These are phyloP conservation scores for Leucoraja erinaceus DNA, from an alignment of 2,113 vertebrate species.

Conservation along the genomic window DNA sequence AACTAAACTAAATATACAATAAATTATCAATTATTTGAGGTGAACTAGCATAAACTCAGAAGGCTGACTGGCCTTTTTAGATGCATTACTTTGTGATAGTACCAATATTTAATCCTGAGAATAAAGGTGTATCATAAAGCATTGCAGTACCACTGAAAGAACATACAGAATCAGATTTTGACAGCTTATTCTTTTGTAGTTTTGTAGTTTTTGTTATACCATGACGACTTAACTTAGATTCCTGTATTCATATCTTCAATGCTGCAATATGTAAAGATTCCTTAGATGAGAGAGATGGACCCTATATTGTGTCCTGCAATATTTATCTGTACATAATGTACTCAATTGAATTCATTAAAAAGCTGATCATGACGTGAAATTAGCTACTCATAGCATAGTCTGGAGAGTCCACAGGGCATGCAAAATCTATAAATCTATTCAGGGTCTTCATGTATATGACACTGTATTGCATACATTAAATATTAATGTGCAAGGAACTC, in stretches of 20 bases:
- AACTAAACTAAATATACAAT: too few species aligned
- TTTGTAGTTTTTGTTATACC: background rate
- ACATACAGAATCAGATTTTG: background rate
- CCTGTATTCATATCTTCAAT: background rate
- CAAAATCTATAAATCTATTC: constrained; percentile 2
- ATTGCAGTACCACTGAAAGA: background rate
- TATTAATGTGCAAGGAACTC: background rate
- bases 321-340: too few species aligned
- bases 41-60: too few species aligned
- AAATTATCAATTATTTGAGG: too few species aligned
- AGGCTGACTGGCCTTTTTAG: too few species aligned
- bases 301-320: too few species aligned
- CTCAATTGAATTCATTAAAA: too few species aligned
- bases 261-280: background rate
- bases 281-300: background rate
- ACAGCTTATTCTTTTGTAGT: background rate
- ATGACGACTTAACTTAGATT: background rate
- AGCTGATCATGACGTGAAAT: too few species aligned
- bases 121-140: background rate
- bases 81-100: too few species aligned
- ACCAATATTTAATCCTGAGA: background rate
- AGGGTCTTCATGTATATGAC: background rate
- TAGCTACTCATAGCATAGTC: too few species aligned
- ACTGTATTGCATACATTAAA: background rate
- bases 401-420: too few species aligned